Conservation (phyloP, 2,797 vertebrate species). For the Esox lucius region DNA sequence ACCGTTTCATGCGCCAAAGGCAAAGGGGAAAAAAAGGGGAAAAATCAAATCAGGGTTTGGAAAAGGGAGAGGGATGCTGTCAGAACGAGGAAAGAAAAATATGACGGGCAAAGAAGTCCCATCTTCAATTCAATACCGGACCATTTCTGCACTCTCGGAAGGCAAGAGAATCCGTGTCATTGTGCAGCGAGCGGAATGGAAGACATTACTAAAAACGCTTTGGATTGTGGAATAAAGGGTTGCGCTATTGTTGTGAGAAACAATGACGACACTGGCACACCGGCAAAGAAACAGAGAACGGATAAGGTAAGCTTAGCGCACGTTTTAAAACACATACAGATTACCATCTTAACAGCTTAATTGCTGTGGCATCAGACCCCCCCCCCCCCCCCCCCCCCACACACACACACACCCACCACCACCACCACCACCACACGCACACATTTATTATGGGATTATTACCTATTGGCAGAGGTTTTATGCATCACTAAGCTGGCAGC, state of each 20-base stretch:
- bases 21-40: constrained; percentile 86
- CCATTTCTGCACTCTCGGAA: constrained; percentile 81
- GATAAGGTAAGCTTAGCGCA: constrained; percentile 75
- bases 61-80: constrained; percentile 83
- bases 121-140: constrained; percentile 73
- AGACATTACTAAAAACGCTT: constrained; percentile 73
- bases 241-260: constrained; percentile 83
- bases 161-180: constrained; percentile 78
- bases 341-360: not conserved
- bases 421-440: no score
- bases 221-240: constrained; percentile 86
- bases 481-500: not conserved
- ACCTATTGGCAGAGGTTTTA: constrained; percentile 1
- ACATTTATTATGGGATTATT: not conserved
- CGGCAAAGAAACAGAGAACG: constrained; percentile 83
- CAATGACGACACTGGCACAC: constrained; percentile 76
- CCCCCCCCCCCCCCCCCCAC: no score
- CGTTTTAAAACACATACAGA: constrained; percentile 5
- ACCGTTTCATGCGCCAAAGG: constrained; percentile 78
- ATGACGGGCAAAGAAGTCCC: constrained; percentile 64
- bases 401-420: no score
- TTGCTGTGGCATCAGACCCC: not conserved
- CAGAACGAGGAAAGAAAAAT: constrained; percentile 83
- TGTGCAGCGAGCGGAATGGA: constrained; percentile 66
- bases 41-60: constrained; percentile 76